A percentile compares a stretch with the other conserved stretches of the same genome.
Evolutionary conservation across 2,113 vertebrate genomes (phyloP).

Genomic region (Elachura formosa): DNA sequence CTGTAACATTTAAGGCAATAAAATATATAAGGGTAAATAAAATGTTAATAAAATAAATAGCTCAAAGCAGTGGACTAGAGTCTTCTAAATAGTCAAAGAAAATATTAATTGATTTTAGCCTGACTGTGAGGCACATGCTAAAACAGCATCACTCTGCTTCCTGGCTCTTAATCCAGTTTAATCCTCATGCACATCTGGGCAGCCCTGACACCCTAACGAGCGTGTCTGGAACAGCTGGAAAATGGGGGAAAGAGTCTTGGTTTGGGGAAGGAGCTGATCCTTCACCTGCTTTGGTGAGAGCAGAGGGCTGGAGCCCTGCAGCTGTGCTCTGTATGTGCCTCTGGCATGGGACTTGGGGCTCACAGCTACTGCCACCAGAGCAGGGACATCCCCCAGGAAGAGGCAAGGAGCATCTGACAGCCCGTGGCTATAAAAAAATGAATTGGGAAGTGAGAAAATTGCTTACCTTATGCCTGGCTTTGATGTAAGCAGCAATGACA

Average conservation of each 20-base stretch:
- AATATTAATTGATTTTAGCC: neutral
- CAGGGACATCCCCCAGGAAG: neutral
- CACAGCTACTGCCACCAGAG: neutral
- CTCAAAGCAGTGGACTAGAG: neutral
- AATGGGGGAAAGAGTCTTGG: neutral
- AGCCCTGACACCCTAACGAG: neutral
- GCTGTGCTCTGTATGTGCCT: neutral
- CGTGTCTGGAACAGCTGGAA: neutral
- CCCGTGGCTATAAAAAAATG: neutral
- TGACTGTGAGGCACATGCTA: neutral
- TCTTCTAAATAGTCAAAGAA: neutral
- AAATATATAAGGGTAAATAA: neutral
- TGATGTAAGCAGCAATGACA: conserved; percentile 20
- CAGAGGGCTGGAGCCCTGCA: neutral
- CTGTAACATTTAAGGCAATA: neutral
- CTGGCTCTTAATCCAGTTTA: neutral
- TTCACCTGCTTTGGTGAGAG: neutral
- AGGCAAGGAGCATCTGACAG: neutral
- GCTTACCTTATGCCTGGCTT: neutral
- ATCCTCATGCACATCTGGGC: accelerated
- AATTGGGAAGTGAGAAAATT: neutral
- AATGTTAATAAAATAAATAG: neutral
- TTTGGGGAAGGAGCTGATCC: neutral
- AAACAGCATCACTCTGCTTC: neutral
- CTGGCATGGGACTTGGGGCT: neutral